Base-by-base conservation (phyloP, 2,888 invertebrate species). In the Trissolcus japonicus region DNA sequence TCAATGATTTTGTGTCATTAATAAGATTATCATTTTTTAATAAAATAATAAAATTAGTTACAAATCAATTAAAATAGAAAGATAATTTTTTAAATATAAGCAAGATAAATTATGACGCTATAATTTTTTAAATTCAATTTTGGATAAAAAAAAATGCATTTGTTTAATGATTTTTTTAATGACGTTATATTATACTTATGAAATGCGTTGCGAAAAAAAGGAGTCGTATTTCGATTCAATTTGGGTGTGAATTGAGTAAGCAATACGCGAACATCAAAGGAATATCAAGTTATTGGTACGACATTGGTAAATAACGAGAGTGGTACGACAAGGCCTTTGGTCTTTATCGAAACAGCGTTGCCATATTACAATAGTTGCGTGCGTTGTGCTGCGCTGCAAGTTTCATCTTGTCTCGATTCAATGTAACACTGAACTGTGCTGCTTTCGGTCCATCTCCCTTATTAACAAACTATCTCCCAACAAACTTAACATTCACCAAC, bases 251-350 rank as follows among this genome's bases (percentile, higher is more conserved):
- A 46, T 16, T 46, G 16, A 46, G 16, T 46, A 46, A 46, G 46
- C 53, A 54, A 35, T 65, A 46, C 46, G 46, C 46, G 43, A 53
- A 68, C 17, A 68, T 68, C 68, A 62, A 53, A 16, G 43, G 54
- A 61, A 56, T 61, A 69, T 69, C 61, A 56, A 46, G 25, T 61
- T 71, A 62, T 62, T 62, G 46, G 62, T 56, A 51, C 62, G 53
- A 67, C 62, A 60, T 68, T 75, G 68, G 63, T 21, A 62, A 75
- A 75, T 68, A 75, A 75, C 57, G 59, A 67, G 66, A 67, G 53
- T 68, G 74, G 56, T 67, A 56, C 53, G 67, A 25, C 61, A 67
- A 67, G 67, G 73, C 59, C 68, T 75, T 74, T 68, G 48, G 62
- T 68, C 68, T 68, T 57, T 68, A 62, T 67, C 74, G 53, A 57